phyloP scores from a whole-genome alignment of 1,140 invertebrate genomes.

The Zaprionus ghesquierei region DNA sequence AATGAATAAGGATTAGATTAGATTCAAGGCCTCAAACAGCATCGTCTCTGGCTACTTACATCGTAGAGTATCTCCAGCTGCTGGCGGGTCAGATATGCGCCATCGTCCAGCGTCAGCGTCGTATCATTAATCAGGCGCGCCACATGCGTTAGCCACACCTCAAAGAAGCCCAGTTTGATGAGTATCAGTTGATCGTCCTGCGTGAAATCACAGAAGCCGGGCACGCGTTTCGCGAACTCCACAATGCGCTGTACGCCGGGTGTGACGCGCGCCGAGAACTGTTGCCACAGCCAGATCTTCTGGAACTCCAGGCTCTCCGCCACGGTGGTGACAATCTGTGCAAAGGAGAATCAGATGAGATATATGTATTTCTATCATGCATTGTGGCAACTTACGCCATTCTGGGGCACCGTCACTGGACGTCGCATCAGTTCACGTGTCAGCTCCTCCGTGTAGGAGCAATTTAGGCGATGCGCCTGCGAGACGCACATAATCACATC shows the following conservation, averaged over 20 bases:
- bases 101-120: slow-evolving; percentile 95
- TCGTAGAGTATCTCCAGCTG: slow-evolving; percentile 97
- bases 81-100: slow-evolving; percentile 91
- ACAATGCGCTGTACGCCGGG: slow-evolving; percentile 95
- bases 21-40: not conserved
- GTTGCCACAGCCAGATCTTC: slow-evolving; percentile 90
- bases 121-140: slow-evolving; percentile 91
- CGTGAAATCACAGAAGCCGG: slow-evolving; percentile 92
- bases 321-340: slow-evolving; percentile 85
- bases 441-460: slow-evolving; percentile 95
- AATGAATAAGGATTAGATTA: not conserved
- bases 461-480: slow-evolving; percentile 94
- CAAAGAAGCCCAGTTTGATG: slow-evolving; percentile 98
- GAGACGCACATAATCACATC: slow-evolving; percentile 94
- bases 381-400: slow-evolving; percentile 73
- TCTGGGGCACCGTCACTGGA: slow-evolving; percentile 82
- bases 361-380: too few relatives aligned
- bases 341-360: slow-evolving; percentile 9
- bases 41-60: slow-evolving; percentile 88
- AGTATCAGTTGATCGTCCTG: slow-evolving; percentile 97
- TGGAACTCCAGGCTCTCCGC: slow-evolving; percentile 87
- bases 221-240: slow-evolving; percentile 96
- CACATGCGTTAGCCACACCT: slow-evolving; percentile 96
- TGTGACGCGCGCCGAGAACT: slow-evolving; percentile 90
- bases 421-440: slow-evolving; percentile 87